Evolutionary conservation across 2,797 vertebrate species (phyloP), one percentile per base, ranked within the genome.

Genomic region (Enteromius afrohamiltoni): DNA sequence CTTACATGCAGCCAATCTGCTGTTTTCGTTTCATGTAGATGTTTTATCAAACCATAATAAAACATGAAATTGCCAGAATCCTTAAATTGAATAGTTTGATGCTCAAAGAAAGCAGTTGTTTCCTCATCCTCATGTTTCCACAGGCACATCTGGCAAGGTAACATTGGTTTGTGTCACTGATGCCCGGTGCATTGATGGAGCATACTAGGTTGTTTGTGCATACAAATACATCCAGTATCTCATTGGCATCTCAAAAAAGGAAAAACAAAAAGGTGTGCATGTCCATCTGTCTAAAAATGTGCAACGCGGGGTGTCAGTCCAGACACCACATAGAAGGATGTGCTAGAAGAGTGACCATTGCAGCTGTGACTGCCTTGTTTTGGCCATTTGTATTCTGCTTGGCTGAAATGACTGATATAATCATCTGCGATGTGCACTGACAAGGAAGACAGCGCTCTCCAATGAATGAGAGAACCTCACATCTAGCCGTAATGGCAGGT

Each of bases 261-360:
- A 69, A 78, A 74, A 76, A 21, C 68, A 86, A 87, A 89, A 87
- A 89, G 88, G 88, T 89, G 87, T 83, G 79, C 73, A 80, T 74
- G 79, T 88, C 84, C 88, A 85, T 88, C 87, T 87, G 88, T 88
- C 79, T 85, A 87, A 76, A 87, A 86, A 89, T 87, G 75, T 89
- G 88, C 77, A 65, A 79, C 70, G 31, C 76, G 80, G 86, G 26
- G 82, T 87, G 85, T 82, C 4, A 42, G 64, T 88, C 87, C 85
- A 87, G 83, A 51, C 80, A 85, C 79, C 80, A 85, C 83, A 83
- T 81, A 71, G 80, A 84, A 82, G 74, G 80, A 82, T 83, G 77
- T 81, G 75, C 73, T 80, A 77, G 84, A 84, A 79, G 75, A 82
- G 69, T 79, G 83, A 78, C 82, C 82, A 62, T 73, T 88, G 87